Evolutionary conservation across 2,113 vertebrate genomes (phyloP), one percentile per base, ranked within the genome.

Genomic region (Parotia lawesii): DNA sequence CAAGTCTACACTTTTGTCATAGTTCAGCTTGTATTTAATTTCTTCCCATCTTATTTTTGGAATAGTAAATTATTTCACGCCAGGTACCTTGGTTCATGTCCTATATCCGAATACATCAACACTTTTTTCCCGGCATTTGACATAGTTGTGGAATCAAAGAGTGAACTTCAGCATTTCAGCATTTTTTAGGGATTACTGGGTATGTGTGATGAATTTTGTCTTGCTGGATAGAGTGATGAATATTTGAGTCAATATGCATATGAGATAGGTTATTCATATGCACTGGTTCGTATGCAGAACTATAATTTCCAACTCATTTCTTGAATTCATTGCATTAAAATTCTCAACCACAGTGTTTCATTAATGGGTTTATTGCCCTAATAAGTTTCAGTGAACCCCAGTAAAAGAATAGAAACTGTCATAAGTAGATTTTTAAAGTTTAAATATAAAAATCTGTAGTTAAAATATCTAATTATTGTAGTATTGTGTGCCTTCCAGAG

Each of bases 351-450:
- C 31, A 12, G 25, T 67, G 50, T 76, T 87, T 92, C 28, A 72
- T 85, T 87, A 60, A 69, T 82, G 64, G n/a, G 22, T 88, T 94
- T 95, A 92, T 88, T 94, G 42, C 79, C 57, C 57, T 94, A 78
- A 82, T 88, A 85, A 64, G 57, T 93, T 91, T 58, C 61, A 56
- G 40, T 51, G 78, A 94, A 87, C 54, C 22, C 40, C 58, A 65
- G 57, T 57, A 88, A 79, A 92, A 82, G 35, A 88, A 48, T 57
- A 71, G 71, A 83, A 85, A 56, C 33, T 85, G 45, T 80, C 19
- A 5, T 44, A 79, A 82, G 24, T 60, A 61, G 62, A 65, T 72
- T 88, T 69, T 2, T 16, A 40, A 92, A 90, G 58, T 90, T 95
- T 79, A 57, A 44, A 12, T 61, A 51, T 71, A 85, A 87, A 82